Conservation (phyloP, 1,140 invertebrate genomes). For the Caenorhabditis briggsae region DNA sequence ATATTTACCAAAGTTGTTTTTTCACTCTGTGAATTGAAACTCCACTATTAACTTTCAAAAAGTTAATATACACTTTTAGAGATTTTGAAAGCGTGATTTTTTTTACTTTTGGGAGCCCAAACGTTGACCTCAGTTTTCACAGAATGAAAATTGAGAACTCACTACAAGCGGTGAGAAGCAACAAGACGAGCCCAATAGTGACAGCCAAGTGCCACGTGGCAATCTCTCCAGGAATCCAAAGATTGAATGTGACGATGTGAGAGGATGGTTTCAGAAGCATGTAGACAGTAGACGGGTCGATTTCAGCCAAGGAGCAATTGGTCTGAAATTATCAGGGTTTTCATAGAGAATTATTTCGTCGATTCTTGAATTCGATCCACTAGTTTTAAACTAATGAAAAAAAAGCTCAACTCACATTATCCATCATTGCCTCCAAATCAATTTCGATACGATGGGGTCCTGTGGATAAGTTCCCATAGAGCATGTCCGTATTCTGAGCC, state of each 20-base stretch:
- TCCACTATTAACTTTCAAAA: too few relatives aligned
- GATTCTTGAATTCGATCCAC: not conserved
- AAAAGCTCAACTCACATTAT: not conserved
- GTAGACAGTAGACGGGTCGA: slow-evolving; percentile 3
- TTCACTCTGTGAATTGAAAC: too few relatives aligned
- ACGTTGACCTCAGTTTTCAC: too few relatives aligned
- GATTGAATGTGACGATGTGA: not conserved
- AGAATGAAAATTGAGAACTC: not conserved
- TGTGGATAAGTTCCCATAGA: not conserved
- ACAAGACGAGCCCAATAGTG: slow-evolving; percentile 20
- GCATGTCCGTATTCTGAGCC: not conserved
- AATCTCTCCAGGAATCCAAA: slow-evolving; percentile 18
- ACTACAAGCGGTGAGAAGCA: slow-evolving; percentile 12
- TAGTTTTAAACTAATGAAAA: not conserved
- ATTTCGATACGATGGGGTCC: slow-evolving; percentile 16
- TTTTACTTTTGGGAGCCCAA: too few relatives aligned
- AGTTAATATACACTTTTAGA: too few relatives aligned
- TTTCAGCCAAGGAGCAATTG: slow-evolving; percentile 10
- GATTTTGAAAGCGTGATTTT: too few relatives aligned
- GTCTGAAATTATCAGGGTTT: slow-evolving; percentile 12
- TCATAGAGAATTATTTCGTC: not conserved
- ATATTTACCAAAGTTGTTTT: too few relatives aligned
- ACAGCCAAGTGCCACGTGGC: slow-evolving; percentile 18
- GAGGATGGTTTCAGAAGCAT: not conserved
- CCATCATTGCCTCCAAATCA: slow-evolving; percentile 23